Percentiles rank a stretch among this genome's conserved stretches.
Evolutionary conservation across 2,797 vertebrate species (phyloP).

Genomic region (Xenops minutus): DNA sequence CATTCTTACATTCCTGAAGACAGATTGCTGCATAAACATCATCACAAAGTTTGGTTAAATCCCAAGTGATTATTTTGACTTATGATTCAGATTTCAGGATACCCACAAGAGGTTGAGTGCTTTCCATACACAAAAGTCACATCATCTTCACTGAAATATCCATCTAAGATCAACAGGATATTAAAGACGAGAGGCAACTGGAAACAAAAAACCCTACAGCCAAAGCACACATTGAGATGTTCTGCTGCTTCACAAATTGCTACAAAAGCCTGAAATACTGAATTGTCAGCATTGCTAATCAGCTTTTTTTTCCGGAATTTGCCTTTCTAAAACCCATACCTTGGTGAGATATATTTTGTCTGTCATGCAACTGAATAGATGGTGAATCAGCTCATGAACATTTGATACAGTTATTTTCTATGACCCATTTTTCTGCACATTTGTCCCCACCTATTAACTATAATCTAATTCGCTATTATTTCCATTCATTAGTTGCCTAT

Average conservation of each 20-base stretch:
- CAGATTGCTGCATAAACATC: conserved; percentile 80
- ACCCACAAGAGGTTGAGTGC: background rate
- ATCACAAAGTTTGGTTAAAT: conserved; percentile 1
- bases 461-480: background rate
- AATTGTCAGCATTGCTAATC: background rate
- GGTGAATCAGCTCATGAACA: background rate
- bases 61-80: background rate
- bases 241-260: background rate
- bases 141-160: background rate
- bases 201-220: background rate
- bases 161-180: background rate
- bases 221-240: background rate
- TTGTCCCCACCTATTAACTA: background rate
- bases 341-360: background rate
- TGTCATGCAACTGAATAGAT: background rate
- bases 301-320: background rate
- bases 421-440: background rate
- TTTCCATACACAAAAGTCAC: background rate
- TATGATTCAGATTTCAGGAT: background rate
- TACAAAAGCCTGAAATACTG: background rate
- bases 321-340: background rate
- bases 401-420: background rate
- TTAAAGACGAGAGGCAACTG: background rate
- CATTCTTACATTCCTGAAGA: conserved; percentile 88
- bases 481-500: background rate